Conservation (phyloP, 2,888 invertebrate genomes). For the Nomada hirtipes region DNA sequence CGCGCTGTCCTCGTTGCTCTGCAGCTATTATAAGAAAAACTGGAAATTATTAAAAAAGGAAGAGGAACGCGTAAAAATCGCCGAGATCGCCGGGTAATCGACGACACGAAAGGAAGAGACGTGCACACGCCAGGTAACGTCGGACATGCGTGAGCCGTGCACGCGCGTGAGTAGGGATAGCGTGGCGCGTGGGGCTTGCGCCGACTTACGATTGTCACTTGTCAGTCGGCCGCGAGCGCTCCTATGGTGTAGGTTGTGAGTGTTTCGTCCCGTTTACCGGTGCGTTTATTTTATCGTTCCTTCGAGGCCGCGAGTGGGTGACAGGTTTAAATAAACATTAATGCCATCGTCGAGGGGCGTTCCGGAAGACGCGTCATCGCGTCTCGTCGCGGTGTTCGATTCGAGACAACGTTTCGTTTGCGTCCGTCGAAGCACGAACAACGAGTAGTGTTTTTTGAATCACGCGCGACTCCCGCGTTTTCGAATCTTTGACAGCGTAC, state of each 20-base stretch:
- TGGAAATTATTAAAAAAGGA: not conserved
- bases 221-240: constrained; percentile 79
- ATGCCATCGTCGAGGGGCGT: constrained; percentile 61
- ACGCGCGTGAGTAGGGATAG: constrained; percentile 54
- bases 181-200: constrained; percentile 70
- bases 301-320: constrained; percentile 20
- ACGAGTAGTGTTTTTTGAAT: constrained; percentile 6
- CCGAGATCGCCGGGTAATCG: not conserved
- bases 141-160: constrained; percentile 49
- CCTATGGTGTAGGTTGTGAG: constrained; percentile 61
- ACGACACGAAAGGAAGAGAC: not conserved
- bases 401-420: not conserved
- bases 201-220: constrained; percentile 77
- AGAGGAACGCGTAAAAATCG: not conserved
- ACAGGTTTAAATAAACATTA: constrained; percentile 54
- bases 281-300: not conserved
- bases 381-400: constrained; percentile 48
- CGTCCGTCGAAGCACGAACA: not conserved
- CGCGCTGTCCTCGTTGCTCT: not conserved
- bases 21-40: not conserved
- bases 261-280: not conserved
- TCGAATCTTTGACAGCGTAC: not conserved
- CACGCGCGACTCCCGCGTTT: constrained; percentile 29
- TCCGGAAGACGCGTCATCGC: constrained; percentile 63
- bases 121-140: constrained; percentile 14